Conservation (phyloP, 2,113 vertebrate species). For the Spilogale gracilis region DNA sequence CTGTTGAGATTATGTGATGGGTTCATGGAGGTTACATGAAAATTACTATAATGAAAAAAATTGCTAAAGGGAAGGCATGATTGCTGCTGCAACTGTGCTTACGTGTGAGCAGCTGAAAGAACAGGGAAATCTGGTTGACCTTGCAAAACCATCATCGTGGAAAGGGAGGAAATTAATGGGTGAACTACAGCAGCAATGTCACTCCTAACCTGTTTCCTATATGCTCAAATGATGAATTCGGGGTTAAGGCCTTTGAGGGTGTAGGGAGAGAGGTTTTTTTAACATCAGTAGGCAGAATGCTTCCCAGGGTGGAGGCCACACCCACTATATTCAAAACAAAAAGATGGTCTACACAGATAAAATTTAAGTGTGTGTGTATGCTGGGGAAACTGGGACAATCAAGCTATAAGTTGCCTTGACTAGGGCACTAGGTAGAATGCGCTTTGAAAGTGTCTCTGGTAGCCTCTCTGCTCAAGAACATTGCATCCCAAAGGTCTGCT, state of each 20-base stretch:
- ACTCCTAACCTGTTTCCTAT: neutral
- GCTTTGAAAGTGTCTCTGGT: neutral
- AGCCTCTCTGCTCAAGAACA: neutral
- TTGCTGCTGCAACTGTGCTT: neutral
- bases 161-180: neutral
- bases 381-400: neutral
- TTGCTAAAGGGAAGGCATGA: neutral
- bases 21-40: neutral
- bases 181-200: neutral
- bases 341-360: neutral
- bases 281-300: neutral
- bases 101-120: neutral
- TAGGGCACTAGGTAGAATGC: neutral
- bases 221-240: neutral
- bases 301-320: neutral
- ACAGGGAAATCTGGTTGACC: neutral
- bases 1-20: neutral
- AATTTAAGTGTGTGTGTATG: neutral
- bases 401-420: neutral
- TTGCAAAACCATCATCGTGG: neutral
- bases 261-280: neutral
- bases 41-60: slow-evolving; percentile 23
- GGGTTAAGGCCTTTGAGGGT: neutral
- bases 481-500: neutral
- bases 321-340: neutral